Base-by-base conservation (phyloP, 2,113 vertebrate species). In the Oreochromis tanganicae region DNA sequence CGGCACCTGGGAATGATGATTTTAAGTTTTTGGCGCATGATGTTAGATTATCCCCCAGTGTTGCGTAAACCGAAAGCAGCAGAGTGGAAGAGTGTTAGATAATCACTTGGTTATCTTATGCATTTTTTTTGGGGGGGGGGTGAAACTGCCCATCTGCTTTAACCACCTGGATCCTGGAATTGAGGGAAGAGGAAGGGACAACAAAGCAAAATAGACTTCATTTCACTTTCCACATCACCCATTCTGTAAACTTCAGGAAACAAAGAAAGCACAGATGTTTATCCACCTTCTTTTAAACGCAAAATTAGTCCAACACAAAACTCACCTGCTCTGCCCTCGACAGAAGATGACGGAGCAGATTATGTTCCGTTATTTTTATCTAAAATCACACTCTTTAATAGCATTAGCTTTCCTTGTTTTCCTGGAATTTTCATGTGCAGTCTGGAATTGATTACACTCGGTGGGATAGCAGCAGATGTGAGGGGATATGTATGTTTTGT, bases 401-500 rank as follows among this genome's bases (percentile, higher is more conserved):
- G 29, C 19, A 19, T 79, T 34, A 56, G 46, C 84, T 84, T 78
- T n/a, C 12, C 48, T 85, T 79, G 52, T 90, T 91, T 92, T 88
- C 46, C 63, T 68, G 48, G 71, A 89, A 86, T 85, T 55, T 32
- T 89, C 59, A 32, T 88, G 59, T 27, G 12, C 9, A 6, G 88
- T 91, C 92, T 93, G 92, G 91, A 89, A 85, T 81, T 24, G 4
- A 85, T 95, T 91, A 86, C 41, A 16, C 81, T 38, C n/a, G 1
- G 55, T 92, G 56, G 91, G 85, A 81, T 27, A 50, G 83, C 27
- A 2, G 84, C 89, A 88, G 84, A 93, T 85, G 87, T 85, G 84
- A 73, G 32, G 11, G 61, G 82, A 85, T 86, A 56, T 87, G 87
- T 83, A 19, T 75, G 84, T 89, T 91, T 91, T 66, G 88, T 83